phyloP scores from a whole-genome alignment of 2,113 vertebrate genomes.

The Butastur rufipennis region DNA sequence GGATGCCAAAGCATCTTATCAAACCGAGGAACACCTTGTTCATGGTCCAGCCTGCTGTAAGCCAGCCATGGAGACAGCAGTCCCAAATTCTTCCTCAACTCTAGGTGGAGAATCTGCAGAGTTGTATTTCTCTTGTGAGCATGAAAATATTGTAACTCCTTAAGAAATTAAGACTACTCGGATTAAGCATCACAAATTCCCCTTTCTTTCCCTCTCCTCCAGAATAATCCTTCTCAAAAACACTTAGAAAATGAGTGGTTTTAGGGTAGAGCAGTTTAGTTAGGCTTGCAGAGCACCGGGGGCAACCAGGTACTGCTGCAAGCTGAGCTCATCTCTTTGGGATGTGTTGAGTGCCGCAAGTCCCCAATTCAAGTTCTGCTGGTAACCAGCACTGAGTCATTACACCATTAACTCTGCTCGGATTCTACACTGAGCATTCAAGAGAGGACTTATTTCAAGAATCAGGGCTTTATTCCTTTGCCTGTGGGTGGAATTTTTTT shows the following conservation, averaged over 20 bases:
- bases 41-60: rapidly evolving
- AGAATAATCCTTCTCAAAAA: not conserved
- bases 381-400: not conserved
- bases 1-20: not conserved
- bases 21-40: not conserved
- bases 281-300: not conserved
- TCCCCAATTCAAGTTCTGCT: not conserved
- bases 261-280: not conserved
- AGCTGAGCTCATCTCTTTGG: not conserved
- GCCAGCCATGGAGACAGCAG: not conserved
- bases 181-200: not conserved
- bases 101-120: not conserved
- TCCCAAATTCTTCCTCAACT: not conserved
- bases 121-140: not conserved
- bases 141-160: not conserved
- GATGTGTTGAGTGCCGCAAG: not conserved
- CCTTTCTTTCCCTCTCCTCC: not conserved
- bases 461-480: not conserved
- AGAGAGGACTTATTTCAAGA: not conserved
- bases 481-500: not conserved
- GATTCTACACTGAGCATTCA: not conserved
- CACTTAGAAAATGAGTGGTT: not conserved
- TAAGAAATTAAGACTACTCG: not conserved
- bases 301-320: not conserved
- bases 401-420: not conserved